These are phyloP conservation scores for Lipotes vexillifer DNA, from an alignment of 2,113 vertebrate genomes.

Conservation along the genomic window DNA sequence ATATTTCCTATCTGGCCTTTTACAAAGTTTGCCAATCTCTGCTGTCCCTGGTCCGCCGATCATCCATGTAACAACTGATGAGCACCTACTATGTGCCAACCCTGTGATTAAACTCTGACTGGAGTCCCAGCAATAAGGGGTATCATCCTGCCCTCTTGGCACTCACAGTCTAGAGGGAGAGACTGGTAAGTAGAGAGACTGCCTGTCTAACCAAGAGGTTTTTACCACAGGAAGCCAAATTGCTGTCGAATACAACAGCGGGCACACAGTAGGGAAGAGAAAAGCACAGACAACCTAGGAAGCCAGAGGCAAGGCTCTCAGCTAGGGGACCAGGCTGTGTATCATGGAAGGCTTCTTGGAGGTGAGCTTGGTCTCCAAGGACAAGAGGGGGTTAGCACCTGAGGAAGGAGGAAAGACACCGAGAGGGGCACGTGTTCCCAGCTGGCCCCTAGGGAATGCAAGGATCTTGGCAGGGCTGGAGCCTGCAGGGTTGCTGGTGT, in stretches of 20 bases:
- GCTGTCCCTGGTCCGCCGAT: accelerated
- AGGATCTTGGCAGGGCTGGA: not conserved
- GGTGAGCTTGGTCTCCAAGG: not conserved
- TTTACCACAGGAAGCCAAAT: not conserved
- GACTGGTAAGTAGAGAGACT: not conserved
- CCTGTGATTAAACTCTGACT: not conserved
- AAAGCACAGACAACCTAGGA: not conserved
- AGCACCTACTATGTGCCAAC: not conserved
- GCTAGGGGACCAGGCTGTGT: not conserved
- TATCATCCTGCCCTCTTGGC: not conserved
- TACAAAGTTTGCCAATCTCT: not conserved
- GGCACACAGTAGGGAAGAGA: not conserved
- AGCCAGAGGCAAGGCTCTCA: not conserved
- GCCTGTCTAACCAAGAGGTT: not conserved
- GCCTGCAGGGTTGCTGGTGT: not conserved
- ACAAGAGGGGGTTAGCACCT: not conserved
- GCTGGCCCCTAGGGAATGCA: not conserved
- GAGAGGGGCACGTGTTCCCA: accelerated
- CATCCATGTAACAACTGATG: not conserved
- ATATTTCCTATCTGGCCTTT: not conserved
- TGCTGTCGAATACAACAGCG: not conserved
- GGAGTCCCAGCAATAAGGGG: not conserved
- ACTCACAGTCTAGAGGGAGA: not conserved
- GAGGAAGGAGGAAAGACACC: not conserved
- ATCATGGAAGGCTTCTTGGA: not conserved